Evolutionary conservation across 2,797 vertebrate genomes (phyloP), one percentile per base, ranked within the genome.

Genomic region (Eospalax fontanierii): DNA sequence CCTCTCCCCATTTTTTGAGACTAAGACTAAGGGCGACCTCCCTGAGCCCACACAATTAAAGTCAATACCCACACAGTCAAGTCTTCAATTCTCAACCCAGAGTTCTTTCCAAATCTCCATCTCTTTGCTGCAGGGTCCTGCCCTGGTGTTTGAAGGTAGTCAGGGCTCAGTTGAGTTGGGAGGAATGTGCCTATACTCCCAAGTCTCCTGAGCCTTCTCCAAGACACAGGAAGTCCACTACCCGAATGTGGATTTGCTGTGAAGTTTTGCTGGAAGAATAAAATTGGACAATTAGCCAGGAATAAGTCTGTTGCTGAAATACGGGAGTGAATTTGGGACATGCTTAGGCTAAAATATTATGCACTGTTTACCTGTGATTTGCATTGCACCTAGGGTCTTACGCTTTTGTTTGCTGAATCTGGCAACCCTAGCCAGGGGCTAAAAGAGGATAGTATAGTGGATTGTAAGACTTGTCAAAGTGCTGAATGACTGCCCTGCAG

Each of bases 201-300:
- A 15, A 10, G 30, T 38, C 33, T 79, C 40, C 82, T 15, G 59
- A 76, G n/a, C 30, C 79, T 68, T 50, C 59, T 59, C 26, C 40
- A 38, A 19, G 43, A 80, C 46, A 59, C 59, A 16, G 66, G 43
- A 12, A 15, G 50, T 59, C 9, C 2, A 24, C 74, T n/a, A n/a
- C 54, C 43, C 28, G 43, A 97, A 97, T 99, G 99, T 99, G 99
- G 99, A 99, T 99, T 99, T 38, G 83, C 35, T 98, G 70, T 82
- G 92, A 91, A 76, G 14, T 54, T 98, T 97, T 97, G 97, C 98
- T 97, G 28, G n/a, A 97, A 98, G 99, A 99, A 99, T 97, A 96
- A 98, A 99, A 98, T 99, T 99, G 99, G 98, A 97, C 98, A 99
- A 99, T 99, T 98, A 98, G 98, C 98, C 97, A 98, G 97, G 97